Base-by-base conservation (phyloP, 2,113 vertebrate genomes). In the Solenodon paradoxus region DNA sequence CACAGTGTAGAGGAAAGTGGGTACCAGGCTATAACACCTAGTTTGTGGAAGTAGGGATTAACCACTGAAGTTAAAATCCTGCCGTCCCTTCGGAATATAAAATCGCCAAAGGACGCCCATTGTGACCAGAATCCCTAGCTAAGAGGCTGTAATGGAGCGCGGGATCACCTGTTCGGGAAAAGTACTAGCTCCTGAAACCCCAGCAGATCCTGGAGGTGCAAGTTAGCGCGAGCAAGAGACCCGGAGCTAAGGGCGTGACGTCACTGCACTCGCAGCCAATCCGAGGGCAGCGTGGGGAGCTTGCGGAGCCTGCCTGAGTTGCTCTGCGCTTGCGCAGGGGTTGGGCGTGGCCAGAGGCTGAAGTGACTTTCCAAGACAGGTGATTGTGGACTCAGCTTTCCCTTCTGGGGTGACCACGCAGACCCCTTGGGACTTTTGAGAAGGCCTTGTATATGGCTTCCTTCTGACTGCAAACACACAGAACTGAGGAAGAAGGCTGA, bases 301-400 rank as follows among this genome's bases (percentile, higher is more conserved):
- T n/a, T n/a, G n/a, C n/a, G n/a, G 15, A 45, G 2, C 12, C 17
- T 13, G 45, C 7, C 22, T 2, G 26, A n/a, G 61, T 42, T 24
- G 42, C 6, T 20, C 13, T 22, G 59, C 5, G 35, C 20, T 4
- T 16, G 53, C 4, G 26, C 13, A 0, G 0, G 9, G 9, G 9
- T n/a, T n/a, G n/a, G n/a, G n/a, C n/a, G n/a, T n/a, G n/a, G 24
- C 0, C 9, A 1, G 9, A 45, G 22, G 6, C 47, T 2, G 0
- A 0, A 0, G 16, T 8, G 13, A n/a, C 7, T 7, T 8, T 7
- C 6, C 0, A 0, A 40, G 45, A 17, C 17, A 0, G 3, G n/a
- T 19, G 19, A 2, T 3, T 20, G 24, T 3, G 47, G 45, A 0
- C 0, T 16, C 17, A 4, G 15, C 4, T 16, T 32, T 13, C 0